Conservation (phyloP, 2,888 invertebrate genomes). For the Seira ritae region DNA sequence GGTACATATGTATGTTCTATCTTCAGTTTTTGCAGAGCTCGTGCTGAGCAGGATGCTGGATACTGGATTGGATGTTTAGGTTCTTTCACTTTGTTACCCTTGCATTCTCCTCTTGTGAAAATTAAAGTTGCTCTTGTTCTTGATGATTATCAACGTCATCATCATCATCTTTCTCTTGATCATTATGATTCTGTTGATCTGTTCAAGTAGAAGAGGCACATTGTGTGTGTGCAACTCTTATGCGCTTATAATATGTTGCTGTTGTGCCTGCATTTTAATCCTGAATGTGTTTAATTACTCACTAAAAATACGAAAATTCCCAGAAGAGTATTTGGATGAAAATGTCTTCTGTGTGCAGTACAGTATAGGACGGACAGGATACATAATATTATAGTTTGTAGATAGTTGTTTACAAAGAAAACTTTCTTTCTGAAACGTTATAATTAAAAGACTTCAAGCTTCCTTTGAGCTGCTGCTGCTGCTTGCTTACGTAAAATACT, state of each 20-base stretch:
- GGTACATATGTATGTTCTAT: too few relatives aligned
- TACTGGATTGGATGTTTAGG: not conserved
- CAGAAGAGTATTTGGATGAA: not conserved
- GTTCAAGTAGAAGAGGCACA: constrained; percentile 30
- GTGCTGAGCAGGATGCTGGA: not conserved
- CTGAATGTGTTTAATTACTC: constrained; percentile 53
- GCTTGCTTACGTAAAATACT: too few relatives aligned
- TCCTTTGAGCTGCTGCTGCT: too few relatives aligned
- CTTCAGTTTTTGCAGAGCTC: too few relatives aligned
- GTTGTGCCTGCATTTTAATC: constrained; percentile 12
- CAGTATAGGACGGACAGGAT: too few relatives aligned
- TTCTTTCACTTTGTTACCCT: not conserved
- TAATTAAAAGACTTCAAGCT: not conserved
- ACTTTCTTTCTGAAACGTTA: not conserved
- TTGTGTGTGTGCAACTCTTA: constrained; percentile 12
- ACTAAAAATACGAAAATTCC: constrained; percentile 41
- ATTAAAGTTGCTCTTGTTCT: constrained; percentile 1
- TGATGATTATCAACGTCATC: not conserved
- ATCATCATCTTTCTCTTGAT: constrained; percentile 18
- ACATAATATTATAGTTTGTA: not conserved
- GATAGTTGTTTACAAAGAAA: not conserved
- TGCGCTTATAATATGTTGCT: not conserved
- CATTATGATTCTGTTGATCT: constrained; percentile 43
- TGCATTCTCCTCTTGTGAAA: constrained; percentile 10
- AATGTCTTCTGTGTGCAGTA: too few relatives aligned